A percentile compares a stretch with the other conserved stretches of the same genome.
Evolutionary conservation across 2,888 invertebrate genomes (phyloP).

Genomic region (Drosophila buzzatii): DNA sequence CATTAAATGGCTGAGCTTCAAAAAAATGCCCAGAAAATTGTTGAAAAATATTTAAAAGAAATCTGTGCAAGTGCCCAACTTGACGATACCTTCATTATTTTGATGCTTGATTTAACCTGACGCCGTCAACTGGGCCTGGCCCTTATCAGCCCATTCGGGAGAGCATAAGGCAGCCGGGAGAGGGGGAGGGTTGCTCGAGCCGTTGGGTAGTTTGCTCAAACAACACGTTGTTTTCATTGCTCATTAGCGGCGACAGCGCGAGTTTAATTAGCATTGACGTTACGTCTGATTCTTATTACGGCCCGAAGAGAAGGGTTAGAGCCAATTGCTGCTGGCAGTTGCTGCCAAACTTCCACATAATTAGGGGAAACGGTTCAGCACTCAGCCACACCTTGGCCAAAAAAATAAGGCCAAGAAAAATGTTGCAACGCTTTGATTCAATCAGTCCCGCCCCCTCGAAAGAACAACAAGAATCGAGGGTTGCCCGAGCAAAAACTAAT

Average conservation of each 20-base stretch:
- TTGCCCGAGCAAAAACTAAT: constrained; percentile 74
- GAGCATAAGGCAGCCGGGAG: constrained; percentile 8
- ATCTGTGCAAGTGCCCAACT: constrained; percentile 54
- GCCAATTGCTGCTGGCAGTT: constrained; percentile 68
- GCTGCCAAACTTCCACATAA: constrained; percentile 44
- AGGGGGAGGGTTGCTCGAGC: constrained; percentile 8
- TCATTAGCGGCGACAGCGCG: constrained; percentile 82
- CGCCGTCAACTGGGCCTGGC: constrained; percentile 52
- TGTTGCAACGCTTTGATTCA: constrained; percentile 76
- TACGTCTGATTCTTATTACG: constrained; percentile 59
- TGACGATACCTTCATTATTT: constrained; percentile 79
- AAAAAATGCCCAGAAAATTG: constrained; percentile 60
- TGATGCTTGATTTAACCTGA: constrained; percentile 83
- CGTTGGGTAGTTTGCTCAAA: constrained; percentile 39
- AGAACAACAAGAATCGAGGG: constrained; percentile 29
- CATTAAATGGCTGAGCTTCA: constrained; percentile 63
- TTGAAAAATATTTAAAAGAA: constrained; percentile 72
- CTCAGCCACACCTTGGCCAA: constrained; percentile 63
- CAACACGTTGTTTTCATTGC: constrained; percentile 85
- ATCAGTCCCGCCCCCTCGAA: constrained; percentile 37
- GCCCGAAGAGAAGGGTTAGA: constrained; percentile 56
- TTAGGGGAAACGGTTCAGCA: constrained; percentile 28
- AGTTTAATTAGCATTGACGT: constrained; percentile 81
- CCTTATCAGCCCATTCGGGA: constrained; percentile 72
- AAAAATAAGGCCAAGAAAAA: constrained; percentile 41